Conservation (phyloP, 2,888 invertebrate species). For the Acholoe squamosa region DNA sequence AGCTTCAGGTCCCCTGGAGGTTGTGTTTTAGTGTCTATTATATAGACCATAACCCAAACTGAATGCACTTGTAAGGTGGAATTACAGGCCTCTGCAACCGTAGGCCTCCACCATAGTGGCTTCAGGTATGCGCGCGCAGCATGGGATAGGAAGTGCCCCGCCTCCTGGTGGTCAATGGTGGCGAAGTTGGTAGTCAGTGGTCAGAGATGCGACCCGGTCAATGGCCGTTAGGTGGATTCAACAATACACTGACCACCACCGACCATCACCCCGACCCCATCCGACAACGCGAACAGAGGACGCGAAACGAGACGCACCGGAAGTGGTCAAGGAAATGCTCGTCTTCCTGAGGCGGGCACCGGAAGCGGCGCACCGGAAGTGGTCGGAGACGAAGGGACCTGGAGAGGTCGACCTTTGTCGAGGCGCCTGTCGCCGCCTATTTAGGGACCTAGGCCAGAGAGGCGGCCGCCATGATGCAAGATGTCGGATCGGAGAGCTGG, state of each 20-base stretch:
- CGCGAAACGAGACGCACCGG: slow-evolving; percentile 23
- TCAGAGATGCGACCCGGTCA: background rate
- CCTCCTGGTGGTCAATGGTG: background rate
- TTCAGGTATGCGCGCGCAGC: background rate
- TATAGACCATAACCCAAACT: background rate
- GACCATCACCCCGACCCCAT: background rate
- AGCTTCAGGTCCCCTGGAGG: background rate
- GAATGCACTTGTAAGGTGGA: slow-evolving; percentile 2
- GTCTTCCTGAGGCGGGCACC: slow-evolving; percentile 39
- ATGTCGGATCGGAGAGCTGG: background rate
- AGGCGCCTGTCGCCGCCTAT: slow-evolving; percentile 17
- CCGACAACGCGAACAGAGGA: background rate
- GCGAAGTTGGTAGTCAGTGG: background rate
- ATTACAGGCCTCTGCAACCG: slow-evolving; percentile 45
- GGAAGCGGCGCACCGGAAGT: slow-evolving; percentile 8
- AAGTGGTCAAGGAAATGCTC: slow-evolving; percentile 36
- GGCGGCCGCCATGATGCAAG: slow-evolving; percentile 32
- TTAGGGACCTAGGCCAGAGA: background rate
- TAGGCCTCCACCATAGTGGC: background rate
- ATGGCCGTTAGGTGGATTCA: background rate
- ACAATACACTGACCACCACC: slow-evolving; percentile 48
- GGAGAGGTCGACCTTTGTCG: slow-evolving; percentile 43
- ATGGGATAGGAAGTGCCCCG: background rate
- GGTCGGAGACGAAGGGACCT: slow-evolving; percentile 14
- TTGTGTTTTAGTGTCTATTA: slow-evolving; percentile 50